phyloP scores from a whole-genome alignment of 2,113 vertebrate genomes.

The Stegostoma tigrinum region DNA sequence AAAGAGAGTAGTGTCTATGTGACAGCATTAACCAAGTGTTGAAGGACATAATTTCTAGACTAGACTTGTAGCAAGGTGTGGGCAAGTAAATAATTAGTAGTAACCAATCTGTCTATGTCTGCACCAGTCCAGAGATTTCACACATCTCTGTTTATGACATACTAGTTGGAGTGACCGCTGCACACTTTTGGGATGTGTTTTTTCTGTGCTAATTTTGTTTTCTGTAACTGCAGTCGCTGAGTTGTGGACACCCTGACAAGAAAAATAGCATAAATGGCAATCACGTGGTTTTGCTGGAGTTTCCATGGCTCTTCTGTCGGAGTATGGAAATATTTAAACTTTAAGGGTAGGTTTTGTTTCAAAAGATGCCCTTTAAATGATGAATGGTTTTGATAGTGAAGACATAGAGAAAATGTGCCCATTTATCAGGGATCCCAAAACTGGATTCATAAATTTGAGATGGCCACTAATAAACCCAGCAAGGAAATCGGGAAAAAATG shows the following conservation, averaged over 20 bases:
- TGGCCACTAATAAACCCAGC: background rate
- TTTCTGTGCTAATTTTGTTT: background rate
- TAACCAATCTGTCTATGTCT: background rate
- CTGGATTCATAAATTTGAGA: background rate
- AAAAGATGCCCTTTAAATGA: background rate
- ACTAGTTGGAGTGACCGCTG: background rate
- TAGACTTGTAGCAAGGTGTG: background rate
- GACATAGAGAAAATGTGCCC: too few relatives aligned
- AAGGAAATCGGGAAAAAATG: background rate
- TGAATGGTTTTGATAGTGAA: background rate
- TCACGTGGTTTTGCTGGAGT: background rate
- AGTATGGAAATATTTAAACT: background rate
- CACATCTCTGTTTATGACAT: background rate
- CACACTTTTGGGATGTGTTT: background rate
- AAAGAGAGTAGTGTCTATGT: background rate
- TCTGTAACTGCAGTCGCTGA: background rate
- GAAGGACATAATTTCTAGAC: background rate
- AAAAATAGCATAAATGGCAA: background rate
- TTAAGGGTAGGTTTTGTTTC: background rate
- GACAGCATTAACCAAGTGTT: background rate
- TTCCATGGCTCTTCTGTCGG: background rate
- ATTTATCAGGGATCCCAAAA: background rate
- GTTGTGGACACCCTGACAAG: background rate
- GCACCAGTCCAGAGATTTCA: background rate
- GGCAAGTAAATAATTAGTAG: background rate